Evolutionary conservation across 1,140 invertebrate genomes (phyloP).

Genomic region (Antheraea pernyi): DNA sequence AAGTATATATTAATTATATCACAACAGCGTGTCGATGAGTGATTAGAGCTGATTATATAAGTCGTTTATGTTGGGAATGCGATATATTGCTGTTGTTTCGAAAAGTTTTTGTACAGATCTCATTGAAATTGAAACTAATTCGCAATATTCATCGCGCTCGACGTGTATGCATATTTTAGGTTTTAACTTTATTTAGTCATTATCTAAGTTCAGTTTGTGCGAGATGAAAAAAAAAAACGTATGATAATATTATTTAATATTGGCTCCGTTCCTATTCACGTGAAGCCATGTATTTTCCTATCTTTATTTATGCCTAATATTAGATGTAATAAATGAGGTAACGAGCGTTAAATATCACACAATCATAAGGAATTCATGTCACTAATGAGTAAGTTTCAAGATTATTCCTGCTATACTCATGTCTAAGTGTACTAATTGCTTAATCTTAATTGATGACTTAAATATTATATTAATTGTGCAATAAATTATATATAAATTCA

Average conservation of each 20-base stretch:
- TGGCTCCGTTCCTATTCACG: constrained; percentile 66
- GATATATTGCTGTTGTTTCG: no score
- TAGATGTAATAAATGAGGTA: constrained; percentile 32
- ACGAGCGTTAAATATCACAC: constrained; percentile 34
- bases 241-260: constrained; percentile 28
- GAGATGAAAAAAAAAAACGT: constrained; percentile 26
- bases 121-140: neutral
- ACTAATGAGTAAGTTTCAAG: constrained; percentile 31
- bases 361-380: constrained; percentile 37
- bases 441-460: no score
- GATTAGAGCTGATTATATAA: no score
- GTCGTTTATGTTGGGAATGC: no score
- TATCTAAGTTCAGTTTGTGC: constrained; percentile 63
- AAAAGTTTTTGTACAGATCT: neutral
- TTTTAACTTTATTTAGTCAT: constrained; percentile 75
- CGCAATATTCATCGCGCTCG: constrained; percentile 33
- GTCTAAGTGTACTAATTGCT: neutral
- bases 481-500: constrained; percentile 69
- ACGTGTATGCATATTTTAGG: constrained; percentile 64
- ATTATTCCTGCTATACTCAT: neutral
- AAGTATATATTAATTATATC: neutral
- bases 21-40: no score
- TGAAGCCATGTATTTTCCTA: constrained; percentile 63
- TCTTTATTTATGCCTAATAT: constrained; percentile 68
- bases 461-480: constrained; percentile 63